phyloP scores from a whole-genome alignment of 2,113 vertebrate species.

The Nothobranchius kuhntae region DNA sequence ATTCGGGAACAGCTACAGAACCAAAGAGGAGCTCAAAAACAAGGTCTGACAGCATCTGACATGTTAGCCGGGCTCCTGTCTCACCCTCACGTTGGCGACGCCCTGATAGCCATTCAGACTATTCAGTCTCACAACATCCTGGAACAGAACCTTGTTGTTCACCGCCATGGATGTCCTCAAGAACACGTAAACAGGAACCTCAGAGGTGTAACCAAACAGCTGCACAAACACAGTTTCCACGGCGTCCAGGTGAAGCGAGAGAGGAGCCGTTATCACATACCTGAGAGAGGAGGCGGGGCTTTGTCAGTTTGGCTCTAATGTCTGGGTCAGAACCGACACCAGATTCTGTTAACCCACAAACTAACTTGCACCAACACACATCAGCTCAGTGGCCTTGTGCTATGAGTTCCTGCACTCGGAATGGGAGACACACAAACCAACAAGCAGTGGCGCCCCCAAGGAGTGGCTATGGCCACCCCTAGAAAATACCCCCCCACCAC shows the following conservation, averaged over 20 bases:
- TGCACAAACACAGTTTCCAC: constrained; percentile 85
- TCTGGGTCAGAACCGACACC: too few relatives aligned
- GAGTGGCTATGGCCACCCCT: too few relatives aligned
- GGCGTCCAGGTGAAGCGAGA: constrained; percentile 79
- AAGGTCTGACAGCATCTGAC: too few relatives aligned
- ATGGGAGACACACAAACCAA: too few relatives aligned
- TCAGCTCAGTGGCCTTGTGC: too few relatives aligned
- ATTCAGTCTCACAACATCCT: constrained; percentile 68
- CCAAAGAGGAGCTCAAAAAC: constrained; percentile 7
- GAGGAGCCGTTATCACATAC: constrained; percentile 87
- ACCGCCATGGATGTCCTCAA: constrained; percentile 85
- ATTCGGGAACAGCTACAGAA: constrained; percentile 77
- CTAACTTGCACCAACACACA: too few relatives aligned
- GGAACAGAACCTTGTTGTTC: constrained; percentile 55
- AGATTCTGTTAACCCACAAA: too few relatives aligned
- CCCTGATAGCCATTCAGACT: constrained; percentile 81
- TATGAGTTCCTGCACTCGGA: too few relatives aligned
- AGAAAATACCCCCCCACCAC: too few relatives aligned
- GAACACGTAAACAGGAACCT: constrained; percentile 74
- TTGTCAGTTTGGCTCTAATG: too few relatives aligned
- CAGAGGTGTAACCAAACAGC: constrained; percentile 79
- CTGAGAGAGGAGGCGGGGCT: constrained; percentile 63
- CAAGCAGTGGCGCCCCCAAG: too few relatives aligned
- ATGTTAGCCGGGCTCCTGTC: not conserved
- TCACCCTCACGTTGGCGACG: constrained; percentile 78